Conservation (phyloP, 2,797 vertebrate genomes). For the Aldrovandia affinis region DNA sequence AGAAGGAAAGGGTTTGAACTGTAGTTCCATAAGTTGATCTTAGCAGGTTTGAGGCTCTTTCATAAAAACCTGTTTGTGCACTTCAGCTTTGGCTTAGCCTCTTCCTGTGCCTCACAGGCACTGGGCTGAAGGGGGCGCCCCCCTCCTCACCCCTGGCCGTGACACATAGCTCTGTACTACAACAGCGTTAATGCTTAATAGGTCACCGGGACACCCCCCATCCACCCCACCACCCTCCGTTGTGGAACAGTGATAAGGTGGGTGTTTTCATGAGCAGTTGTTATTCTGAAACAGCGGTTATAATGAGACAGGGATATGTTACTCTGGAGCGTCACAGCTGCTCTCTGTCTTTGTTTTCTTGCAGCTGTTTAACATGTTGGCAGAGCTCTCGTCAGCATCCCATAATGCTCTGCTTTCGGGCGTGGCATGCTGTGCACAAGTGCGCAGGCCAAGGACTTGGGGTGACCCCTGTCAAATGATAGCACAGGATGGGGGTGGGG, state of each 20-base stretch:
- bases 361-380: background rate
- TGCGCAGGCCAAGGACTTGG: background rate
- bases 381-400: background rate
- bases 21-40: too few relatives aligned
- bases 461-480: background rate
- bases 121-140: background rate
- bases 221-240: background rate
- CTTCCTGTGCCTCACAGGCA: too few relatives aligned
- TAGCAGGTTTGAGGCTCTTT: too few relatives aligned
- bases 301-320: too few relatives aligned
- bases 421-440: background rate
- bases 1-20: too few relatives aligned
- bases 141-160: background rate
- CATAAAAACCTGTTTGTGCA: too few relatives aligned
- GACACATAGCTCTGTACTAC: background rate
- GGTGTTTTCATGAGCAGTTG: background rate
- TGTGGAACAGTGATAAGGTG: background rate
- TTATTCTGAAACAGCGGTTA: background rate
- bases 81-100: too few relatives aligned
- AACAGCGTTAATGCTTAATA: background rate
- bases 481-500: background rate
- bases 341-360: background rate
- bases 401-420: background rate
- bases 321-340: background rate
- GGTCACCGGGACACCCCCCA: background rate